Base-by-base conservation (phyloP, 1,140 invertebrate genomes). In the Akabosia matsudoensis region DNA sequence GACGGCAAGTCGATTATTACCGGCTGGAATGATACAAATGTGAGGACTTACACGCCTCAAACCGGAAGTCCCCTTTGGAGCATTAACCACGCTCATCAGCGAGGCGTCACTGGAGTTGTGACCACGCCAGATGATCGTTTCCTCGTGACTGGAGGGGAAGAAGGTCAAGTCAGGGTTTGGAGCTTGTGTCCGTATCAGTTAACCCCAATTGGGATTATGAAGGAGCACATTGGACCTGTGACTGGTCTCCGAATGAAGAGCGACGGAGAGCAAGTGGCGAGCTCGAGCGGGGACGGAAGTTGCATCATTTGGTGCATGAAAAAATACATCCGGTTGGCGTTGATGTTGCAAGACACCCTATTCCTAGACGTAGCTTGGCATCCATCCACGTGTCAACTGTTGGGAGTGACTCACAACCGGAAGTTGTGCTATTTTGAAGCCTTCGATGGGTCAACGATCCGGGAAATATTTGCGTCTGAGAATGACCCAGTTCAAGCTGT, bases 361-460 rank as follows among this genome's bases (percentile, higher is more conserved):
- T 96, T 96, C 84, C 92, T 93, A 87, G 89, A 90, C 73, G 91
- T 92, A 0, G 86, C 88, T 75, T 97, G 93, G 84, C 91, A 91
- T 84, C 91, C 92, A 4, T 89, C 88, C 28, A 92, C 90, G 26
- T 81, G 80, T 73, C 80, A 97, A 84, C 89, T 97, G 72, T 85
- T 97, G 7, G 95, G 94, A 0, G 91, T 92, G 64, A 95, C 95
- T 31, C 92, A 93, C 0, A 94, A 97, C 84, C 87, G 93, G 28
- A 92, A 94, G 82, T 89, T 97, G 31, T 89, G 89, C 30, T 97
- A 96, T 83, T 97, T 94, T 94, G 95, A 97, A 85, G 89, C 89
- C 0, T 88, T 89, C 75, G 92, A 93, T 84, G 92, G 92, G 0
- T 89, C 90, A 73, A 84, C 91, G 13, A 90, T 93, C 14, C 85